Conservation (phyloP, 1,140 invertebrate genomes). For the Asobara japonica region DNA sequence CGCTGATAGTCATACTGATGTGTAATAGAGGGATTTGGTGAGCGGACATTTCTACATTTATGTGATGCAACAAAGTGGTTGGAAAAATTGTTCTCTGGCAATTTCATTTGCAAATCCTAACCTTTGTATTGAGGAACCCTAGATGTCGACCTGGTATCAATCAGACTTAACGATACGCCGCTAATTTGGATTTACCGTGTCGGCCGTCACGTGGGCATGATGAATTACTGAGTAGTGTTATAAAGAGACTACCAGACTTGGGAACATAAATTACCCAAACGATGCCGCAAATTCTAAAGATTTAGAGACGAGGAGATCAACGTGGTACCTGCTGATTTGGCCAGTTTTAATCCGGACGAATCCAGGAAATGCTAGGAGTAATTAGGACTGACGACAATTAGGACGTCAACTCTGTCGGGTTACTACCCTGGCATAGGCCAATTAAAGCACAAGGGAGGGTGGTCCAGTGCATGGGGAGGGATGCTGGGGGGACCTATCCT, state of each 20-base stretch:
- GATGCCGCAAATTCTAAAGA: not conserved
- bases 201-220: too few relatives aligned
- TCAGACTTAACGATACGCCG: too few relatives aligned
- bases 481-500: not conserved
- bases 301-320: not conserved
- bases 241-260: not conserved
- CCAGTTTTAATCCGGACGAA: not conserved
- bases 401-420: constrained; percentile 24
- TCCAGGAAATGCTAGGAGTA: not conserved
- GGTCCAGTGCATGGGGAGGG: not conserved
- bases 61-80: too few relatives aligned
- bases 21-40: too few relatives aligned
- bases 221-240: too few relatives aligned
- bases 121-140: too few relatives aligned
- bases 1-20: too few relatives aligned
- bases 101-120: too few relatives aligned
- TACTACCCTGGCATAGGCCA: constrained; percentile 1
- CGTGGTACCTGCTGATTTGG: not conserved
- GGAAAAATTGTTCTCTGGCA: too few relatives aligned
- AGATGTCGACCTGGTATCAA: too few relatives aligned
- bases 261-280: not conserved
- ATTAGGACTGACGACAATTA: constrained; percentile 26
- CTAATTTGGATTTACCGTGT: too few relatives aligned
- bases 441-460: constrained; percentile 24
- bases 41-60: too few relatives aligned